Evolutionary conservation across 2,888 invertebrate species (phyloP).

Genomic region (Agrochola lota): DNA sequence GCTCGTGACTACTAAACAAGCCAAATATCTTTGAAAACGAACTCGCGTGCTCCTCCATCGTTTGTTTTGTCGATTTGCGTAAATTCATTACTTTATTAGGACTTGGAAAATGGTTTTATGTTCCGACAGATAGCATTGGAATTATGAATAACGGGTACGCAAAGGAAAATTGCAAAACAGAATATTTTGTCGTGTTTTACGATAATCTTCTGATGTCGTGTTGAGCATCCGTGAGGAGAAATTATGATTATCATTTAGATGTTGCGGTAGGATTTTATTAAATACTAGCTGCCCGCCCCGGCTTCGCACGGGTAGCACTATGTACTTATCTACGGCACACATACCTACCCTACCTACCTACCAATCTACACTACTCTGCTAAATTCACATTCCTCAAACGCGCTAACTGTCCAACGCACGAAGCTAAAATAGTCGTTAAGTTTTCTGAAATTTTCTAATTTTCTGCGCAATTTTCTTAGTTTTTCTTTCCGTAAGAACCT

Average conservation of each 20-base stretch:
- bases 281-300: too few relatives aligned
- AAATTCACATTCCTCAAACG: too few relatives aligned
- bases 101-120: constrained; percentile 51
- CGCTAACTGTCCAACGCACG: too few relatives aligned
- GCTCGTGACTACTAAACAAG: constrained; percentile 39
- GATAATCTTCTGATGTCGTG: constrained; percentile 28
- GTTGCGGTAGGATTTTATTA: too few relatives aligned
- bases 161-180: constrained; percentile 25
- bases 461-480: too few relatives aligned
- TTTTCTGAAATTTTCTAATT: too few relatives aligned
- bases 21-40: constrained; percentile 48
- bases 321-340: too few relatives aligned
- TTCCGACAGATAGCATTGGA: constrained; percentile 29
- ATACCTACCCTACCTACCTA: too few relatives aligned
- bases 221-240: background rate
- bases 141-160: constrained; percentile 48
- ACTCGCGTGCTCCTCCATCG: constrained; percentile 54
- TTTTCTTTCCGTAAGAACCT: too few relatives aligned
- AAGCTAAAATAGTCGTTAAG: too few relatives aligned
- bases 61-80: constrained; percentile 61
- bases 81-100: constrained; percentile 66
- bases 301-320: too few relatives aligned
- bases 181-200: constrained; percentile 31
- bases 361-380: too few relatives aligned
- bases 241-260: background rate